These are phyloP conservation scores for Neodiprion pinetum DNA, from an alignment of 1,140 invertebrate species.

Conservation along the genomic window DNA sequence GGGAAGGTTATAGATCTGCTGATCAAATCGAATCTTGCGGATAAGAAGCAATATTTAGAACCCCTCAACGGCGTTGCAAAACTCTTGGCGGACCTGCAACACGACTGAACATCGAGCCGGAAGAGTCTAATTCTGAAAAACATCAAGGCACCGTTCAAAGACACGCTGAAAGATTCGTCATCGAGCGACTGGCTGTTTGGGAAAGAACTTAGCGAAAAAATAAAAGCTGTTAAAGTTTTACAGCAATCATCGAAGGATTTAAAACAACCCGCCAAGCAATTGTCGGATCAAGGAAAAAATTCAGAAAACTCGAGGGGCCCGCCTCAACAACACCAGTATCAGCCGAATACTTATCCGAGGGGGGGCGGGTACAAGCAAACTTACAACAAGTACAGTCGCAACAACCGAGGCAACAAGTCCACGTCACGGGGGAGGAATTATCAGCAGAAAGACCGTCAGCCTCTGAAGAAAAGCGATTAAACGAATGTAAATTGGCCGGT, in stretches of 20 bases:
- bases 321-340: constrained; percentile 24
- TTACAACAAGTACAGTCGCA: constrained; percentile 25
- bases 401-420: constrained; percentile 20
- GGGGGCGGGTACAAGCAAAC: constrained; percentile 20
- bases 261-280: constrained; percentile 18
- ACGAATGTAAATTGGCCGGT: too few relatives aligned
- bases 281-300: not conserved
- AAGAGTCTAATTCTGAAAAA: too few relatives aligned
- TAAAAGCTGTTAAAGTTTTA: constrained; percentile 26
- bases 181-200: constrained; percentile 26
- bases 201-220: constrained; percentile 22
- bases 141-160: constrained; percentile 24
- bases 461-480: too few relatives aligned
- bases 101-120: too few relatives aligned
- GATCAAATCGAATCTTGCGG: too few relatives aligned
- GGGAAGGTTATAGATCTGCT: too few relatives aligned
- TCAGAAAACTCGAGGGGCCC: constrained; percentile 26
- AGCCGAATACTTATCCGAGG: constrained; percentile 24
- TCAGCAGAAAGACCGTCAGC: too few relatives aligned
- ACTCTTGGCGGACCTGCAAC: too few relatives aligned
- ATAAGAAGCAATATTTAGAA: too few relatives aligned
- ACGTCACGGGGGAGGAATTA: too few relatives aligned
- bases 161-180: constrained; percentile 19
- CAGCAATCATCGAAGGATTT: constrained; percentile 21
- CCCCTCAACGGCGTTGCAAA: too few relatives aligned